Evolutionary conservation across 1,140 invertebrate genomes (phyloP).

Genomic region (Brachystomella parvula): DNA sequence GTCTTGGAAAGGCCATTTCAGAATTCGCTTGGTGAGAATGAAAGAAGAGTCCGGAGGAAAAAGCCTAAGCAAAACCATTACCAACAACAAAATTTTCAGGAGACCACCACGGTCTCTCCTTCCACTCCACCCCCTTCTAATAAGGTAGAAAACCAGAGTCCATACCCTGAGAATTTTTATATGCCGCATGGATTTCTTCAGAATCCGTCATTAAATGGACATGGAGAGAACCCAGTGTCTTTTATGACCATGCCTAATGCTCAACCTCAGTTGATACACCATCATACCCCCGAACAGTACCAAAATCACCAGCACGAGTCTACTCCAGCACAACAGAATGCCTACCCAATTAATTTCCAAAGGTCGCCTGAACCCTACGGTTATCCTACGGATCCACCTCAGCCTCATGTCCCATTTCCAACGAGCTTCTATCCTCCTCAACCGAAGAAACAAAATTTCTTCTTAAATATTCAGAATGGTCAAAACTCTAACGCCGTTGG

Average conservation of each 20-base stretch:
- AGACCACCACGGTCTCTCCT: too few species aligned
- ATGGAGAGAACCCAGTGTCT: conserved; percentile 26
- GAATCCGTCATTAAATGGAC: conserved; percentile 19
- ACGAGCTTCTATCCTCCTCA: neutral
- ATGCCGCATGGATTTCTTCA: conserved; percentile 28
- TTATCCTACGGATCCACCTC: conserved; percentile 6
- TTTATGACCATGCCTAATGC: conserved; percentile 32
- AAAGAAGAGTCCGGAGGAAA: conserved; percentile 8
- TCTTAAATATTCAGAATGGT: conserved; percentile 23
- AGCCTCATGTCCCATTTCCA: too few species aligned
- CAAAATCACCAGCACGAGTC: neutral
- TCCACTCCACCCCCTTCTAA: neutral
- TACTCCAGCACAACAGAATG: conserved; percentile 11
- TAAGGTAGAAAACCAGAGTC: neutral
- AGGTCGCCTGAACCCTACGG: conserved; percentile 9
- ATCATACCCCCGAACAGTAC: neutral
- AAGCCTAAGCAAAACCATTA: conserved; percentile 10
- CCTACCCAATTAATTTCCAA: conserved; percentile 23
- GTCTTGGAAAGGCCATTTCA: neutral
- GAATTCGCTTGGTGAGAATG: neutral
- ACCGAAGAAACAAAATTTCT: conserved; percentile 8
- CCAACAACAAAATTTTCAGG: neutral
- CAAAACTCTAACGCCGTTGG: neutral
- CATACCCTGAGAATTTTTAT: conserved; percentile 22
- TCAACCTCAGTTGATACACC: conserved; percentile 31